A percentile compares a stretch with the other conserved stretches of the same genome.
These are phyloP conservation scores for Melanitta fusca DNA, from an alignment of 2,797 vertebrate species.

Conservation along the genomic window DNA sequence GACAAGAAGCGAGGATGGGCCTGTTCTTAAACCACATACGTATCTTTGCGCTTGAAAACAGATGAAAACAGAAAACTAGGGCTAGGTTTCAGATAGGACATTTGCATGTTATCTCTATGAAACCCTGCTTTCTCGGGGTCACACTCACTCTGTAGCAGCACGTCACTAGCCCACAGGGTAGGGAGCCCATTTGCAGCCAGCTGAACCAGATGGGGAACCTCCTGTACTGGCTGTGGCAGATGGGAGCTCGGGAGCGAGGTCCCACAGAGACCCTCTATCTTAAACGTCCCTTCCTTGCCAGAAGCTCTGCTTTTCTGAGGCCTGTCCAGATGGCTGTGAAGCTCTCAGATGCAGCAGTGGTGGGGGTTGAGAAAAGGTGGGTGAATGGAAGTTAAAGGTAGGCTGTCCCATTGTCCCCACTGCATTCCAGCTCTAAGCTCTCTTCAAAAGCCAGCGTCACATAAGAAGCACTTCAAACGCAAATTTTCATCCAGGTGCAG, in stretches of 20 bases:
- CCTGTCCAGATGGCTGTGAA: slow-evolving; percentile 9
- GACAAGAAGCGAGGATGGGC: neutral
- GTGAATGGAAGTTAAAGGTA: neutral
- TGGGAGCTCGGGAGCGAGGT: neutral
- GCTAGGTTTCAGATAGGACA: neutral
- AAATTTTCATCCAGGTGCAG: neutral
- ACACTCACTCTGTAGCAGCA: neutral
- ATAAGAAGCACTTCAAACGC: neutral
- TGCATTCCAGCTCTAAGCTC: neutral
- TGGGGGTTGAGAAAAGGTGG: neutral
- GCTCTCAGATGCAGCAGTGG: neutral
- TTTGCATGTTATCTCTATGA: neutral
- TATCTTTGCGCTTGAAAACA: neutral
- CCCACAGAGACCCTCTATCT: slow-evolving; percentile 22
- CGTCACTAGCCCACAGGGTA: neutral
- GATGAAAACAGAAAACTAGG: rapidly evolving
- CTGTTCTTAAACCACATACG: rapidly evolving
- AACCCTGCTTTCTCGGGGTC: neutral
- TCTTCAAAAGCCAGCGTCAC: neutral
- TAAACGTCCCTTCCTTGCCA: neutral
- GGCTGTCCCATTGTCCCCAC: neutral
- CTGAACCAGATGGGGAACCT: slow-evolving; percentile 31
- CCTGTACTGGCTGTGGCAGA: neutral
- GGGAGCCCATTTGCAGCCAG: neutral
- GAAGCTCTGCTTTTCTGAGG: neutral